A percentile compares a stretch with the other conserved stretches of the same genome.
Conservation (phyloP, 2,797 vertebrate genomes). For the Ptychadena robeensis region DNA sequence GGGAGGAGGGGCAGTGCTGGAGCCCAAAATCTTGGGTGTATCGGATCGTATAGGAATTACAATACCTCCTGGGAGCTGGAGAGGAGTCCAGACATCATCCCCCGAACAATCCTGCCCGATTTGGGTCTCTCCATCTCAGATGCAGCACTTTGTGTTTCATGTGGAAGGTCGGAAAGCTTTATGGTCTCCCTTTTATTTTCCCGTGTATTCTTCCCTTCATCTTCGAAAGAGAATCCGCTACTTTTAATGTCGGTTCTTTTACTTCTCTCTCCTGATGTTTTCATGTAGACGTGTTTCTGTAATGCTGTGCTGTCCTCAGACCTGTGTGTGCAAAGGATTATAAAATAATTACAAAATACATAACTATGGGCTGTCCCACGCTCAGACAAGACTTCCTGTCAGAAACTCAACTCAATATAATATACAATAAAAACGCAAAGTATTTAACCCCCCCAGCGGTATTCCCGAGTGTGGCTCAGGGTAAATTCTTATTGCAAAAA, state of each 20-base stretch:
- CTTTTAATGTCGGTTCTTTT: constrained; percentile 59
- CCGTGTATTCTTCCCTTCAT: constrained; percentile 64
- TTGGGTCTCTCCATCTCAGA: constrained; percentile 74
- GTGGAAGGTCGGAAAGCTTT: not conserved
- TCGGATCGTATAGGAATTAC: too few relatives aligned
- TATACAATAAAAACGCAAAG: too few relatives aligned
- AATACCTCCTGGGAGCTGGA: constrained; percentile 81
- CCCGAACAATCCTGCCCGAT: constrained; percentile 77
- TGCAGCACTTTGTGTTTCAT: constrained; percentile 65
- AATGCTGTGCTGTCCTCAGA: constrained; percentile 41
- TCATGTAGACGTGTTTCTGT: constrained; percentile 60
- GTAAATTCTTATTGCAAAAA: too few relatives aligned
- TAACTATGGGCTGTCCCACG: too few relatives aligned
- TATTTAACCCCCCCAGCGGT: too few relatives aligned
- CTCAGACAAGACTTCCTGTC: too few relatives aligned
- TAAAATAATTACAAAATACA: not conserved
- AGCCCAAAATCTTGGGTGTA: too few relatives aligned
- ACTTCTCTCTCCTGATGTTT: constrained; percentile 61
- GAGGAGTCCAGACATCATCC: constrained; percentile 83
- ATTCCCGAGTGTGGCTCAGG: too few relatives aligned
- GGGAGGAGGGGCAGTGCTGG: too few relatives aligned
- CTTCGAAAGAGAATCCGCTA: constrained; percentile 13
- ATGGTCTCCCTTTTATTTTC: constrained; percentile 59
- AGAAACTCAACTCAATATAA: too few relatives aligned
- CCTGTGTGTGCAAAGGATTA: constrained; percentile 47